A percentile compares a stretch with the other conserved stretches of the same genome.
phyloP scores from a whole-genome alignment of 2,888 invertebrate species.

The Tiliacea citrago region DNA sequence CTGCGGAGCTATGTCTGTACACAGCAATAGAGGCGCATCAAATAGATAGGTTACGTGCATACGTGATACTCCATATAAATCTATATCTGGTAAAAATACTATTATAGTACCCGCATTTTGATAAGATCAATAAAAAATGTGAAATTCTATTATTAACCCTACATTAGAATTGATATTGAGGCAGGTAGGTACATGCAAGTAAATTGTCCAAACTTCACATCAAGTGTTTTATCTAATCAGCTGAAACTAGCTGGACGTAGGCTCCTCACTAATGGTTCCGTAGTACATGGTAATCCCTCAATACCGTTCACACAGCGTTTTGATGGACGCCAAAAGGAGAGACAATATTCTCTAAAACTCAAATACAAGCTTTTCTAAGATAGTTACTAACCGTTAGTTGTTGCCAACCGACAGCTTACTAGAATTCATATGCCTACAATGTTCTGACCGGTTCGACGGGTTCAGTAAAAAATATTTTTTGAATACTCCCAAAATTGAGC shows the following conservation, averaged over 20 bases:
- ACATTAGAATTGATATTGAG: background rate
- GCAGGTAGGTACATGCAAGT: background rate
- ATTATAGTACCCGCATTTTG: constrained; percentile 2
- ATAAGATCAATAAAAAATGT: constrained; percentile 17
- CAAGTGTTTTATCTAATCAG: constrained; percentile 1
- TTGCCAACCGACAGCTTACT: background rate
- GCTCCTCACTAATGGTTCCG: too few relatives aligned
- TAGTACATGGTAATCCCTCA: background rate
- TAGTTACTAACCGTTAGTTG: background rate
- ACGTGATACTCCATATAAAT: constrained; percentile 22
- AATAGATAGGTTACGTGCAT: constrained; percentile 17
- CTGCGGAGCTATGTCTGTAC: background rate
- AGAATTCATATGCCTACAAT: background rate
- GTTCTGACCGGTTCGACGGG: background rate
- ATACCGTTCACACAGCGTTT: background rate
- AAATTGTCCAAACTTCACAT: background rate
- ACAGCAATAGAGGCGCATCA: background rate
- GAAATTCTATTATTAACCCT: background rate
- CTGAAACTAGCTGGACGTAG: background rate
- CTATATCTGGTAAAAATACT: constrained; percentile 29
- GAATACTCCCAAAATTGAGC: constrained; percentile 24
- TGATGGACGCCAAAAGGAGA: background rate
- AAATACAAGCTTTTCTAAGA: background rate
- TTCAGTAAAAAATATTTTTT: constrained; percentile 8
- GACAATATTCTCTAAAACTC: background rate